Evolutionary conservation across 2,113 vertebrate species (phyloP).

Genomic region (Hemichromis elongatus): DNA sequence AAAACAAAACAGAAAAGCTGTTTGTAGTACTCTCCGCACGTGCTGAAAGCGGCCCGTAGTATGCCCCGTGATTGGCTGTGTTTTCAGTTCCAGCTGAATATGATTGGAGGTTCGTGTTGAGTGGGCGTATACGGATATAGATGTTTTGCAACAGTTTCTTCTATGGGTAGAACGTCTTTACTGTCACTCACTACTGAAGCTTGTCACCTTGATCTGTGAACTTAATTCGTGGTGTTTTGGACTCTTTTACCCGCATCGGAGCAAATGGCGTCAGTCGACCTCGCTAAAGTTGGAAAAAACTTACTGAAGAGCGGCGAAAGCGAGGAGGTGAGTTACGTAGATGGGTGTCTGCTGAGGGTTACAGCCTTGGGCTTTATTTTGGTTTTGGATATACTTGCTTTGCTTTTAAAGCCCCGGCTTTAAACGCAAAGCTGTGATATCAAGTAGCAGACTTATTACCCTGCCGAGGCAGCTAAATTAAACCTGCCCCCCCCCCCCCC

Average conservation of each 20-base stretch:
- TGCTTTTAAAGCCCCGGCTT: not conserved
- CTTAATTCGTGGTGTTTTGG: not conserved
- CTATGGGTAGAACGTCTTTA: not conserved
- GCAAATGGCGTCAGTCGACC: constrained; percentile 68
- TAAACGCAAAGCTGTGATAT: not conserved
- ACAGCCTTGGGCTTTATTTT: not conserved
- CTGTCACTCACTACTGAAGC: not conserved
- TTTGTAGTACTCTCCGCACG: not conserved
- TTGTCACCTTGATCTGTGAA: not conserved
- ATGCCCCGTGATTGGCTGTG: constrained; percentile 30
- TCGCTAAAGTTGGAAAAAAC: constrained; percentile 71
- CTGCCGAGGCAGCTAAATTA: not conserved
- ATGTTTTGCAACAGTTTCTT: constrained; percentile 39
- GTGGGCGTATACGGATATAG: constrained; percentile 33
- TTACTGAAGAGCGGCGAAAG: constrained; percentile 67
- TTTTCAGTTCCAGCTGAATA: not conserved
- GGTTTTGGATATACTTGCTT: too few species aligned
- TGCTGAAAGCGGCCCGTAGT: not conserved
- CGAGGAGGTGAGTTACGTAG: constrained; percentile 67
- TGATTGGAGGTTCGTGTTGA: constrained; percentile 17
- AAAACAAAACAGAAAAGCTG: not conserved
- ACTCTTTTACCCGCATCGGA: not conserved
- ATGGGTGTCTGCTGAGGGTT: not conserved
- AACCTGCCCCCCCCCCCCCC: not conserved
- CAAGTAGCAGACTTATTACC: not conserved